Conservation (phyloP, 2,888 invertebrate species). For the Leptothorax acervorum region DNA sequence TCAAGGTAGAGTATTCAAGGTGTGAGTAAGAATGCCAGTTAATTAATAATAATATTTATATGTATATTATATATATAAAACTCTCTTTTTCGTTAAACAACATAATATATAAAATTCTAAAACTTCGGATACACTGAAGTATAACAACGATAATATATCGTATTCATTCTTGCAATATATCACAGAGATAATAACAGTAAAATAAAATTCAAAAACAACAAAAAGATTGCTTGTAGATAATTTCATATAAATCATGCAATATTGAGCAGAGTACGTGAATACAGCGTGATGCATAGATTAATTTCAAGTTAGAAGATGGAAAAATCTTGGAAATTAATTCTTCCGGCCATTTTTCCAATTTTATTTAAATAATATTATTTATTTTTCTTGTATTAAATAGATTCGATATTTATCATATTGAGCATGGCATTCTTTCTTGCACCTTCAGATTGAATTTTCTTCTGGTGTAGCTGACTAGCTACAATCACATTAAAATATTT, state of each 20-base stretch:
- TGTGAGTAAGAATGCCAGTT: slow-evolving; percentile 77
- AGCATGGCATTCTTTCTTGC: slow-evolving; percentile 76
- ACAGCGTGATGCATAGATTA: slow-evolving; percentile 52
- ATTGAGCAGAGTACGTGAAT: slow-evolving; percentile 41
- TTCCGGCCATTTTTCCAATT: background rate
- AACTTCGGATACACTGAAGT: slow-evolving; percentile 65
- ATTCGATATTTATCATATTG: slow-evolving; percentile 33
- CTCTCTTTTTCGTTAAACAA: slow-evolving; percentile 35
- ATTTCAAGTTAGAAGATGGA: slow-evolving; percentile 58
- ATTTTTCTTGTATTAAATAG: slow-evolving; percentile 26
- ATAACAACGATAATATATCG: slow-evolving; percentile 67
- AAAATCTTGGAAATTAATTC: slow-evolving; percentile 42
- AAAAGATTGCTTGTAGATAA: slow-evolving; percentile 49
- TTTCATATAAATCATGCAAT: slow-evolving; percentile 52
- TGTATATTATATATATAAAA: background rate
- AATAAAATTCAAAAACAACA: slow-evolving; percentile 68
- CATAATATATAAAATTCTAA: slow-evolving; percentile 66
- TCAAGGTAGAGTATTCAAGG: slow-evolving; percentile 64
- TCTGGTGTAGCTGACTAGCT: slow-evolving; percentile 72
- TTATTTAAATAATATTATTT: slow-evolving; percentile 31
- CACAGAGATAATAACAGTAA: slow-evolving; percentile 75
- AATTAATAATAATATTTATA: slow-evolving; percentile 43
- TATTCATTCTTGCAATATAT: slow-evolving; percentile 69
- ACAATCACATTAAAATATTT: slow-evolving; percentile 75
- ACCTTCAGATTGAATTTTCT: slow-evolving; percentile 65